Percentiles rank a stretch among this genome's conserved stretches.
Conservation (phyloP, 2,113 vertebrate genomes). For the Apteryx mantelli region DNA sequence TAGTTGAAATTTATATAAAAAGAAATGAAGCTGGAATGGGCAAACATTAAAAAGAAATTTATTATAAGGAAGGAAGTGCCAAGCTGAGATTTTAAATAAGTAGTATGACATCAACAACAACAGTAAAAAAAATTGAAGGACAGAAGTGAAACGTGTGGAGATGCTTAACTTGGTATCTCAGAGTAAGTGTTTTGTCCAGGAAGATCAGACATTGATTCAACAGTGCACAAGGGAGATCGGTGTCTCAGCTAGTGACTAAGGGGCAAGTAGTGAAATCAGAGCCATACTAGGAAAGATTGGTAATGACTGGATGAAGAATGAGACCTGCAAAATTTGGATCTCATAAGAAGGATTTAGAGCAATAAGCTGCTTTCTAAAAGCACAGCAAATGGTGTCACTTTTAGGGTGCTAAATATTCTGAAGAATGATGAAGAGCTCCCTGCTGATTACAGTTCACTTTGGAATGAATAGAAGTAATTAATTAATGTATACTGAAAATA, state of each 20-base stretch:
- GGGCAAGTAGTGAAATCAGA: conserved; percentile 1
- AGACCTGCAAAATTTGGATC: background rate
- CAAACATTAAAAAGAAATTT: background rate
- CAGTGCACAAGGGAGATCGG: background rate
- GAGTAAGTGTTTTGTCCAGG: background rate
- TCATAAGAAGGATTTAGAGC: background rate
- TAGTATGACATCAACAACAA: background rate
- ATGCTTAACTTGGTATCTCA: background rate
- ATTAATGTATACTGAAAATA: background rate
- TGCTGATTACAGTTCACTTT: background rate
- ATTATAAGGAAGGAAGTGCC: background rate
- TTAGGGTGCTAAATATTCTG: background rate
- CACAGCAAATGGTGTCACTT: background rate
- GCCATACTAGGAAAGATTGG: background rate
- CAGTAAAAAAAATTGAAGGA: background rate
- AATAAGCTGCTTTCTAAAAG: conserved; percentile 11
- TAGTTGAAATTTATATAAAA: background rate
- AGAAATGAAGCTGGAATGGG: background rate
- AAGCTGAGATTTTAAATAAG: background rate
- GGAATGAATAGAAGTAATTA: conserved; percentile 20
- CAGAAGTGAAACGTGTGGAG: background rate
- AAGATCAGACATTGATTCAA: background rate
- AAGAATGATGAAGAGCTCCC: background rate
- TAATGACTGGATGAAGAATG: conserved; percentile 11
- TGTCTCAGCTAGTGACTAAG: background rate